phyloP scores from a whole-genome alignment of 2,888 invertebrate species.

The Macrophya annulata region DNA sequence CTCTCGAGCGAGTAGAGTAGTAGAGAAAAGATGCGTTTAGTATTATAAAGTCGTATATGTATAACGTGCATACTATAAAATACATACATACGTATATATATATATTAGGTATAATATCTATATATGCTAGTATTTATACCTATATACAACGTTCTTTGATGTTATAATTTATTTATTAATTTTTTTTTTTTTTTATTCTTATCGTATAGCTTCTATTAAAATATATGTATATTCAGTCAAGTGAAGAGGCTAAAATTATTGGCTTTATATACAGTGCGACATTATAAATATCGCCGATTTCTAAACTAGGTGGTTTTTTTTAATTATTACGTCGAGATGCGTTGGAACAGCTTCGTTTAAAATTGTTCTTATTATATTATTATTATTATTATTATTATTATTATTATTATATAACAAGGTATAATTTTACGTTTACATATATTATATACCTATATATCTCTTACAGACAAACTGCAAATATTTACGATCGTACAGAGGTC shows the following conservation, averaged over 20 bases:
- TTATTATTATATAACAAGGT: not conserved
- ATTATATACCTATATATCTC: conserved; percentile 20
- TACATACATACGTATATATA: not conserved
- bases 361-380: too few species aligned
- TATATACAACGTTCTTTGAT: not conserved
- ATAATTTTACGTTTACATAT: not conserved
- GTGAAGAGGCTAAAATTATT: conserved; percentile 20
- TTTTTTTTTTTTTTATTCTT: conserved; percentile 19
- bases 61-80: not conserved
- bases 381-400: too few species aligned
- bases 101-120: not conserved
- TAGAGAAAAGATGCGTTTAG: conserved; percentile 25
- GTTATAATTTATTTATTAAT: too few species aligned
- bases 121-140: not conserved
- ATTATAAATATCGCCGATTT: too few species aligned
- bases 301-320: too few species aligned
- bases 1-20: conserved; percentile 15
- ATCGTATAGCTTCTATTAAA: not conserved
- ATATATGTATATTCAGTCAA: too few species aligned
- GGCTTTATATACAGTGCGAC: too few species aligned
- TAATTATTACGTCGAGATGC: too few species aligned
- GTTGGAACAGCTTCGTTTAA: too few species aligned
- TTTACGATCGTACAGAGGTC: not conserved
- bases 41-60: not conserved
- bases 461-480: conserved; percentile 52